Percentiles rank a stretch among this genome's conserved stretches.
phyloP scores from a whole-genome alignment of 2,797 vertebrate species.

The Fistularia tabacaria region DNA sequence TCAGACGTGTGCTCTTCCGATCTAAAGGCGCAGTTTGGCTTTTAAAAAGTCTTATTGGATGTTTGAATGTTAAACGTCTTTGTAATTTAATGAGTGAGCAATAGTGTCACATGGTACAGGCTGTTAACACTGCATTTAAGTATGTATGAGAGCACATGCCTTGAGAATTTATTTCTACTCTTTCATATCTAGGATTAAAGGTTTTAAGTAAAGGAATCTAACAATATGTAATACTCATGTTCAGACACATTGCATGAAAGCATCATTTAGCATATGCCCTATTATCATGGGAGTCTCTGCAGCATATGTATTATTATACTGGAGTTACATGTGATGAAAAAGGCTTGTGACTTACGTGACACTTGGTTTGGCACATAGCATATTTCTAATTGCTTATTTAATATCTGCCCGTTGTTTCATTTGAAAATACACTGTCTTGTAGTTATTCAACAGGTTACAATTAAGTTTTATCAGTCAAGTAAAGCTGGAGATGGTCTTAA shows the following conservation, averaged over 20 bases:
- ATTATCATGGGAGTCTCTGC: slow-evolving; percentile 21
- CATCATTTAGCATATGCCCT: slow-evolving; percentile 6
- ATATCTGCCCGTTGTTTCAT: slow-evolving; percentile 5
- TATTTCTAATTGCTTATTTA: slow-evolving; percentile 8
- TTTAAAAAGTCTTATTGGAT: background rate
- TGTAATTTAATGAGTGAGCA: slow-evolving; percentile 20
- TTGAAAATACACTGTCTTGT: slow-evolving; percentile 1
- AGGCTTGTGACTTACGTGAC: slow-evolving; percentile 9
- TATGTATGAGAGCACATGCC: slow-evolving; percentile 19
- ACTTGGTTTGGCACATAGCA: slow-evolving; percentile 13
- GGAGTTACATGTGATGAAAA: slow-evolving; percentile 21
- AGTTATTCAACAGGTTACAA: slow-evolving; percentile 8
- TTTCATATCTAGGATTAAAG: slow-evolving; percentile 21
- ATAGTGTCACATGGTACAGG: slow-evolving; percentile 12
- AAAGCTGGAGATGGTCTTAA: background rate
- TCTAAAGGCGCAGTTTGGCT: background rate
- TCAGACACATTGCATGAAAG: slow-evolving; percentile 22
- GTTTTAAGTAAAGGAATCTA: slow-evolving; percentile 17
- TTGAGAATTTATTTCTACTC: slow-evolving; percentile 20
- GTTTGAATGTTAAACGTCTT: slow-evolving; percentile 4
- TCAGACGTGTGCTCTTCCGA: no score
- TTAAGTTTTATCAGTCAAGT: background rate
- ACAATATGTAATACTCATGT: slow-evolving; percentile 15
- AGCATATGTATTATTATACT: slow-evolving; percentile 5
- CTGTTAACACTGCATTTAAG: slow-evolving; percentile 22